Base-by-base conservation (phyloP, 2,797 vertebrate species). In the Myotis myotis region DNA sequence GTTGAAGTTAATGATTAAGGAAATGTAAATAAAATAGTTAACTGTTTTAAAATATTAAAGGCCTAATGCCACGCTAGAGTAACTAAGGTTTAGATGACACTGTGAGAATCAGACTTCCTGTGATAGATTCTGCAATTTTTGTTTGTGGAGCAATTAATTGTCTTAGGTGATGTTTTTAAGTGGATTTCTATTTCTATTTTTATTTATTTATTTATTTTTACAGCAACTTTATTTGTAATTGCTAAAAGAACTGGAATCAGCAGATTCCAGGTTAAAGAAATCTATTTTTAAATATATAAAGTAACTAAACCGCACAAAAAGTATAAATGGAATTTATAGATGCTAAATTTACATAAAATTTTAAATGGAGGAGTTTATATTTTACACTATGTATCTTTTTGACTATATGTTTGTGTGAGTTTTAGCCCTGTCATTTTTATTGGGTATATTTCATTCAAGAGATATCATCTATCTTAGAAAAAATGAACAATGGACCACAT, bases 1-100 rank as follows among this genome's bases (percentile, higher is more conserved):
- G 93, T 95, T 96, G 90, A 96, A 83, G 60, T 86, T 96, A 96
- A 96, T 94, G 79, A 95, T n/a, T 87, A 89, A 86, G 33, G 5
- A 44, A 93, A 93, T 92, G 38, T 94, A 96, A 95, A 96, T 95
- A 91, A 96, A 94, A 93, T 53, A 62, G 51, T 89, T 91, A 94
- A 93, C 11, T 88, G 19, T 83, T 97, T 95, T 74, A 86, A 92
- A 92, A 94, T 92, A 87, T 93, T 96, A 70, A 79, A 41, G 4
- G 11, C 28, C 90, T 96, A 83, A 72, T n/a, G 44, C 16, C 33
- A 79, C 25, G 1, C 17, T 86, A 30, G 44, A 82, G 55, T 84
- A 74, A 96, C 76, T 79, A 68, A 72, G 8, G 17, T 82, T 87
- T 96, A 68, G 71, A 92, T 94, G 38, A 49, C n/a, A 70, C 30